Evolutionary conservation across 2,888 invertebrate genomes (phyloP).

Genomic region (Spatulosminthurus flaviceps): DNA sequence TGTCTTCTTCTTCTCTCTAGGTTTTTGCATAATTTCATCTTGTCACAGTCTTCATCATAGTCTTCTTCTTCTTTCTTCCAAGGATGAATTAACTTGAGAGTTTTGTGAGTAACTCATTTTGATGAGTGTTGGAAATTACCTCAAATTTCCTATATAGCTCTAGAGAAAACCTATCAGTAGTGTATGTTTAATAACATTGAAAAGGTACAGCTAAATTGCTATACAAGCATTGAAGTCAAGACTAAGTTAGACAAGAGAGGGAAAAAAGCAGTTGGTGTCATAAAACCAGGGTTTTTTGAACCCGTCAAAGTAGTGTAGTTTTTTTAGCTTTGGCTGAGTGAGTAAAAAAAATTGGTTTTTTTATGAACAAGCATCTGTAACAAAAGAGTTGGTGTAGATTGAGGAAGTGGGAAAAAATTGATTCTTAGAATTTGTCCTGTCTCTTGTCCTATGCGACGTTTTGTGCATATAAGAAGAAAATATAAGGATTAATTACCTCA

Average conservation of each 20-base stretch:
- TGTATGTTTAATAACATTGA: no score
- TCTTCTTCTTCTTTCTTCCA: background rate
- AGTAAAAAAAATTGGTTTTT: no score
- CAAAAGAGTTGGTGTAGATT: background rate
- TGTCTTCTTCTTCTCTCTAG: background rate
- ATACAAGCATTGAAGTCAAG: background rate
- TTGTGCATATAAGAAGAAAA: background rate
- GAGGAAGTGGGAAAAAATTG: constrained; percentile 26
- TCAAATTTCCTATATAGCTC: no score
- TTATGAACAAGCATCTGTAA: no score
- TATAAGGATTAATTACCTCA: constrained; percentile 23
- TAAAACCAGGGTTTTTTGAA: constrained; percentile 27
- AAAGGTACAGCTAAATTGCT: background rate
- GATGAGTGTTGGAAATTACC: background rate
- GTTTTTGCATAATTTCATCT: background rate
- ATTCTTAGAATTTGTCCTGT: constrained; percentile 24
- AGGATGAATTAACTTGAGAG: background rate
- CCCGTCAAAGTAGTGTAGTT: background rate
- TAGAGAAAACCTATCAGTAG: no score
- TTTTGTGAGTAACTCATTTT: background rate
- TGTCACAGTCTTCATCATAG: no score
- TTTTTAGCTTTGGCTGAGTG: no score
- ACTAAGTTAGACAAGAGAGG: background rate
- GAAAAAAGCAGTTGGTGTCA: background rate
- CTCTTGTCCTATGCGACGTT: no score